Evolutionary conservation across 2,113 vertebrate species (phyloP).

Genomic region (Tringa solitaria): DNA sequence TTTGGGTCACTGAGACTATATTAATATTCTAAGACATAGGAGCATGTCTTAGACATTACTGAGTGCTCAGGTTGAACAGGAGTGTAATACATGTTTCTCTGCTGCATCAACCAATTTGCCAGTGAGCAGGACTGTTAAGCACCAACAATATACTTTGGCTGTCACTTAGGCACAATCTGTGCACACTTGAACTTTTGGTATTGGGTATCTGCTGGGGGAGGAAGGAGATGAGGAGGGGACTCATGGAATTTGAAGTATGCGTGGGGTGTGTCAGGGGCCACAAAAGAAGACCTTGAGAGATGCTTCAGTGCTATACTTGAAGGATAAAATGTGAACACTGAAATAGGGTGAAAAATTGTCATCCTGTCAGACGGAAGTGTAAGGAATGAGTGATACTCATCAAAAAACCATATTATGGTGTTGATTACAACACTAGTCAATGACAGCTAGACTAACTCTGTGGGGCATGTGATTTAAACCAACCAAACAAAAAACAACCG

Average conservation of each 20-base stretch:
- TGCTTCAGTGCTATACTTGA: background rate
- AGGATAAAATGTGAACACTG: background rate
- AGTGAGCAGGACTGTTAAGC: background rate
- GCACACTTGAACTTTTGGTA: background rate
- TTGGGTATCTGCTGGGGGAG: background rate
- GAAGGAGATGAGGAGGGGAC: background rate
- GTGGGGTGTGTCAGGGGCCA: background rate
- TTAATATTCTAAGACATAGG: background rate
- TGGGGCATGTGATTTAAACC: background rate
- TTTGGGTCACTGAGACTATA: background rate
- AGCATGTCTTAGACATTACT: rapidly evolving
- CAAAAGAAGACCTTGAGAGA: background rate
- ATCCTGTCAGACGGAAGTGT: background rate
- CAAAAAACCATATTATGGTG: rapidly evolving
- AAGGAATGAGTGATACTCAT: background rate
- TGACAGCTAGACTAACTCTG: background rate
- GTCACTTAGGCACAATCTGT: background rate
- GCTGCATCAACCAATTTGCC: rapidly evolving
- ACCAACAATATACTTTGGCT: background rate
- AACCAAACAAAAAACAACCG: background rate
- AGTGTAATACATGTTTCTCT: background rate
- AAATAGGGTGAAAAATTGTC: background rate
- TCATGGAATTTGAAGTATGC: background rate
- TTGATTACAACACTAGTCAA: background rate
- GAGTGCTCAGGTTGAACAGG: rapidly evolving